Base-by-base conservation (phyloP, 2,113 vertebrate species). In the Sander vitreus region DNA sequence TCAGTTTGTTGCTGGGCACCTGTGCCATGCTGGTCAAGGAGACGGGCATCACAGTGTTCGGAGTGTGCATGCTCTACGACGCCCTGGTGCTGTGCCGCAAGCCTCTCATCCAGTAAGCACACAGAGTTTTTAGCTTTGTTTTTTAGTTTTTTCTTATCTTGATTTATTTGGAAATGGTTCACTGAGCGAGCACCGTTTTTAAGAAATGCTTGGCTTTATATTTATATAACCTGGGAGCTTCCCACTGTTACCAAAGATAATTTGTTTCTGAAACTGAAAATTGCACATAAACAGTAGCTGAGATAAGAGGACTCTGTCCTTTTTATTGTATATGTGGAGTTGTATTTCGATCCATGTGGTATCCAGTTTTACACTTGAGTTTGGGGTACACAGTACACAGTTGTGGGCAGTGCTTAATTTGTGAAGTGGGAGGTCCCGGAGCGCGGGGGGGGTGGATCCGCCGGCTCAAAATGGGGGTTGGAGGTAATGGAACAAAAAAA, bases 1-100 rank as follows among this genome's bases (percentile, higher is more conserved):
- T 96, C 87, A 97, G 96, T 83, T 91, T 99, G 86, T 83, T 97
- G 30, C 94, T 99, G 93, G 98, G 98, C 43, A 97, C 97, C 2
- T 97, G 97, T 54, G 97, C 98, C 75, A 99, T 99, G 98, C 94
- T 99, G 94, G 97, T 99, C 70, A 99, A 99, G 79, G 98, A 99
- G 91, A 99, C 98, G 0, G 98, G 98, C 60, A 83, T 99, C 93
- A 99, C 98, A 0, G 97, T 99, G 81, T 99, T 99, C 16, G 98
- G 97, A 1, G 98, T 99, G 69, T 99, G 98, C 75, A 80, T 98
- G 76, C 90, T 97, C 23, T 99, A 99, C 33, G 98, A 99, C 51
- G 95, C 96, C 73, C 96, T 99, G 87, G 96, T 97, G 75, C 91
- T 97, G 16, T 96, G 97, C 86, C 95, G 87, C 89, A 94, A 89